Base-by-base conservation (phyloP, 1,140 invertebrate genomes). In the Piezodorus guildinii region DNA sequence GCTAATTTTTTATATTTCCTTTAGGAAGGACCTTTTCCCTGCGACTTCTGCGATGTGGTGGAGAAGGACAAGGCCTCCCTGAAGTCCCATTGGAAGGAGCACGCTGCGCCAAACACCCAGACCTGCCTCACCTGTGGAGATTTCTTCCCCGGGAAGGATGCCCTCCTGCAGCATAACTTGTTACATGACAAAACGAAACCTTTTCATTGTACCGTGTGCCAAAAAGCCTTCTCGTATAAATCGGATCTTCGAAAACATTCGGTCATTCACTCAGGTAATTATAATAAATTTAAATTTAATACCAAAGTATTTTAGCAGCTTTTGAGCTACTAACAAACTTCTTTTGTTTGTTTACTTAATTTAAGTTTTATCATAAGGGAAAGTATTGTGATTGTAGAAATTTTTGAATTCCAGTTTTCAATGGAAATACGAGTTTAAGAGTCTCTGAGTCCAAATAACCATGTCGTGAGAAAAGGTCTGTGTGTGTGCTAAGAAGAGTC, bases 121-220 rank as follows among this genome's bases (percentile, higher is more conserved):
- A 71, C 75, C 43, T 82, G 80, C 70, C 73, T 77, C 30, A 74
- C 79, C 51, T 85, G 81, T 59, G 77, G 77, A 15, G 76, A 78
- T 63, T 73, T 75, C 3, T 83, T 80, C 67, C 68, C 73, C 2
- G 75, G 77, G 10, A 74, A 74, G 49, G 75, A 80, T 46, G 70
- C 78, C 16, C 70, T 79, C 52, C 69, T 77, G 12, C 73, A 78
- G 25, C 82, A 84, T 66, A 77, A 81, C 69, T 76, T 74, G 43
- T 73, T 72, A 16, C 80, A 82, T 58, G 79, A 78, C 1, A 78
- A 82, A 3, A 83, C 85, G 71, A 74, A 81, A 45, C 84, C 83
- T 2, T 79, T 74, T 60, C 65, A 66, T 5, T 80, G 79, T 62
- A 4, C 12, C 14, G 62, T 59, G 5, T 80, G 78, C 68, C 58